A percentile compares a stretch with the other conserved stretches of the same genome.
Conservation (phyloP, 2,888 invertebrate genomes). For the Harmothoe impar region DNA sequence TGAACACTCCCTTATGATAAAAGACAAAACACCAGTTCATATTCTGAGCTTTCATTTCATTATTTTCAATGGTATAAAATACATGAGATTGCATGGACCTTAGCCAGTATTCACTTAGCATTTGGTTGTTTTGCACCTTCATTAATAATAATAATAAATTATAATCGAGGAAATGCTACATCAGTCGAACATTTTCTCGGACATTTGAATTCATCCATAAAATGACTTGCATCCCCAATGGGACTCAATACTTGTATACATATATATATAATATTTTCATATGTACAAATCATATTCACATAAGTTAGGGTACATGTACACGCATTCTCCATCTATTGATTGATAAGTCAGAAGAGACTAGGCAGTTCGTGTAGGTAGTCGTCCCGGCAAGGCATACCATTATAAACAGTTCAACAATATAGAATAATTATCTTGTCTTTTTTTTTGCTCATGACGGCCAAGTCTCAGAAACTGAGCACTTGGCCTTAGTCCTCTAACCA, state of each 20-base stretch:
- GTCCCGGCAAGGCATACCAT: constrained; percentile 59
- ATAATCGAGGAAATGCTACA: constrained; percentile 40
- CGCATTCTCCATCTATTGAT: constrained; percentile 42
- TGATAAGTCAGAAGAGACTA: constrained; percentile 56
- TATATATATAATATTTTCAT: constrained; percentile 49
- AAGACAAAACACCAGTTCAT: neutral
- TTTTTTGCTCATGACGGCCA: constrained; percentile 52
- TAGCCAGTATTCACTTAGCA: neutral
- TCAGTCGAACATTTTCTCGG: constrained; percentile 39
- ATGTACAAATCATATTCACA: constrained; percentile 56
- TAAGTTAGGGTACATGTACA: constrained; percentile 53
- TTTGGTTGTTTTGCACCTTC: constrained; percentile 55
- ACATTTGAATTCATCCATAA: neutral
- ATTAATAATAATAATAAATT: constrained; percentile 49
- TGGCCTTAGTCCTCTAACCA: neutral
- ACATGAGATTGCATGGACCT: constrained; percentile 49
- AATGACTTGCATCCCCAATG: constrained; percentile 18
- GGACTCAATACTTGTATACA: constrained; percentile 40
- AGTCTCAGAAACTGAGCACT: constrained; percentile 40
- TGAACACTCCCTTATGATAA: no score
- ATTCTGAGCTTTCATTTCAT: constrained; percentile 31
- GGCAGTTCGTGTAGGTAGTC: constrained; percentile 46
- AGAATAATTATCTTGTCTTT: neutral
- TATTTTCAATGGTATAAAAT: constrained; percentile 36
- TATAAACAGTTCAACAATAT: constrained; percentile 59